Evolutionary conservation across 2,797 vertebrate genomes (phyloP), one percentile per base, ranked within the genome.

Genomic region (Varecia variegata): DNA sequence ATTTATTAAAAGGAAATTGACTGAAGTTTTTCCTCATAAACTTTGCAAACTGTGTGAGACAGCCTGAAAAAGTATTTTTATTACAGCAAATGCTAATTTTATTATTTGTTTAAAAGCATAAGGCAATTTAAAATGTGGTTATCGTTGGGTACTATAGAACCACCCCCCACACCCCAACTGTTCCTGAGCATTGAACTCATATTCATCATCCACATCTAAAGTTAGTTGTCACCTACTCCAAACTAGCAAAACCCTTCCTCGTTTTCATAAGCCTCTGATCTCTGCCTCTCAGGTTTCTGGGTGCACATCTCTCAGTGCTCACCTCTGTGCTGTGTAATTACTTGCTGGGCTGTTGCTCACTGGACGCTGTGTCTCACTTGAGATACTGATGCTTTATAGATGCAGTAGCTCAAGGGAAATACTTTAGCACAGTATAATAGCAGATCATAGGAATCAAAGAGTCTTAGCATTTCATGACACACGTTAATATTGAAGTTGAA

Each of bases 1-100:
- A 88, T 93, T 96, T 95, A 88, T 90, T 80, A 79, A 93, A 92
- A 89, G 83, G 79, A 95, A 95, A 96, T 89, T 68, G 70, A 92
- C 92, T 95, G 89, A 76, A 74, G 40, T 65, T 89, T 97, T 97
- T 84, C 86, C 93, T 90, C 65, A 43, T 93, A 94, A 95, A 89
- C 79, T 88, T 80, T 84, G 83, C 71, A 89, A 93, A 87, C 56
- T 58, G 25, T 62, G 43, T 68, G 83, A 95, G 91, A 74, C 86
- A 67, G 71, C 38, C 54, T 71, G 80, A 68, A 91, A 35, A 79
- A 90, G 90, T 83, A 40, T 91, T 93, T 88, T 92, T 85, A 58
- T 90, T 58, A 40, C 15, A 74, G 62, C 70, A 89, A 86, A 81
- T 91, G 32, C 38, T 82, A 80, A 89, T 93, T 93, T 74, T 92